Percentiles rank a stretch among this genome's conserved stretches.
Evolutionary conservation across 2,888 invertebrate species (phyloP).

Genomic region (Mimumesa dahlbomi): DNA sequence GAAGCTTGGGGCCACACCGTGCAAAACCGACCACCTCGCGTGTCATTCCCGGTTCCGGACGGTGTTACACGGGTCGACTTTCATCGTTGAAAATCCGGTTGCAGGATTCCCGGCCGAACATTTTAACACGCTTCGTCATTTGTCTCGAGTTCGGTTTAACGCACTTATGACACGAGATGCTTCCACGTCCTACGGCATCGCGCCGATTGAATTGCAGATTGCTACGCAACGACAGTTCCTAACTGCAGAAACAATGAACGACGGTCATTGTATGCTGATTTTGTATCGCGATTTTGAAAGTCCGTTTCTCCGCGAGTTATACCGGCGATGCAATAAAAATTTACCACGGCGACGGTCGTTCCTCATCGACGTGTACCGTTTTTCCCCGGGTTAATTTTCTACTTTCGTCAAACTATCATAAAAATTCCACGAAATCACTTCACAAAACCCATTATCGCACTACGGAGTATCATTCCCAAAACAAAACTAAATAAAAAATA

Average conservation of each 20-base stretch:
- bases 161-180: conserved; percentile 54
- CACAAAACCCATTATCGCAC: no score
- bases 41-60: no score
- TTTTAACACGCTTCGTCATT: conserved; percentile 19
- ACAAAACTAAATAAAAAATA: no score
- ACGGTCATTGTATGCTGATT: conserved; percentile 67
- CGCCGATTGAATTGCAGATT: conserved; percentile 67
- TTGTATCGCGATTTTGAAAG: conserved; percentile 59
- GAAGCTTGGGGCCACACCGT: no score
- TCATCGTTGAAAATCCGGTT: conserved; percentile 13
- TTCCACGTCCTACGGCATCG: conserved; percentile 53
- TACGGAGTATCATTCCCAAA: no score
- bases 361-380: no score
- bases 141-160: conserved; percentile 41
- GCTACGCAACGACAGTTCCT: conserved; percentile 53
- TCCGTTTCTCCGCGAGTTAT: conserved; percentile 50
- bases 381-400: no score
- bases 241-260: conserved; percentile 65
- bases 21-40: no score
- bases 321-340: conserved; percentile 39
- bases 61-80: not conserved
- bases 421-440: no score
- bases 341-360: conserved; percentile 38
- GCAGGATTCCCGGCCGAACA: conserved; percentile 8
- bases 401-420: no score